phyloP scores from a whole-genome alignment of 2,797 vertebrate species.

The Labroides dimidiatus region DNA sequence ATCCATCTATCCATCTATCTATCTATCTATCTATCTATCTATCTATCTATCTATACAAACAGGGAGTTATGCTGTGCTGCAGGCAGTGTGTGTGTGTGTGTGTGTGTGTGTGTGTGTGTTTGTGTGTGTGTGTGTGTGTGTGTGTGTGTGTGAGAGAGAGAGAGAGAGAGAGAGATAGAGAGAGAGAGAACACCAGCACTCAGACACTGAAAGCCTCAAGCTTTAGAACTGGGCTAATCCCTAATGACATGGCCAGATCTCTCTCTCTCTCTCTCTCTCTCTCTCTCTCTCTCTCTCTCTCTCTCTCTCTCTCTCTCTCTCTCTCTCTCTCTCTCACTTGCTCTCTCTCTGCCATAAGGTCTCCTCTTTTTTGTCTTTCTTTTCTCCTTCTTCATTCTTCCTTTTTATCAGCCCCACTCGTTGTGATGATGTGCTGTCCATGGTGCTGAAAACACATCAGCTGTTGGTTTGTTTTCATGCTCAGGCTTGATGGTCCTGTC shows the following conservation, averaged over 20 bases:
- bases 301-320: not conserved
- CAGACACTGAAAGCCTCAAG: constrained; percentile 70
- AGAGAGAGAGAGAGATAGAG: constrained; percentile 22
- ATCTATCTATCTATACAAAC: not conserved
- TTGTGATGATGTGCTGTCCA: constrained; percentile 58
- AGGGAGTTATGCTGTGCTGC: constrained; percentile 3
- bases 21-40: not conserved
- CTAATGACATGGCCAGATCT: constrained; percentile 71
- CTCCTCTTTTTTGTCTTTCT: not conserved
- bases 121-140: too few species aligned
- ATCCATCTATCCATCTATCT: constrained; percentile 36
- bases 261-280: constrained; percentile 23
- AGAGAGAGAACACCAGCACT: constrained; percentile 52
- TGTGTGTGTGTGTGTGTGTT: too few species aligned
- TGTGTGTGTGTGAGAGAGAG: not conserved
- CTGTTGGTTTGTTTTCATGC: constrained; percentile 15
- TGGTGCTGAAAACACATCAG: constrained; percentile 72
- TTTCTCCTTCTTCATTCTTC: not conserved
- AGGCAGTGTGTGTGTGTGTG: constrained; percentile 28
- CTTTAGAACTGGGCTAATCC: constrained; percentile 80
- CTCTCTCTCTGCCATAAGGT: constrained; percentile 36
- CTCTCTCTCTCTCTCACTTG: not conserved
- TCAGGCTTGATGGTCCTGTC: constrained; percentile 41
- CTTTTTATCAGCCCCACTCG: not conserved
- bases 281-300: constrained; percentile 3